A percentile compares a stretch with the other conserved stretches of the same genome.
phyloP scores from a whole-genome alignment of 2,888 invertebrate genomes.

The Chydorus sphaericus region DNA sequence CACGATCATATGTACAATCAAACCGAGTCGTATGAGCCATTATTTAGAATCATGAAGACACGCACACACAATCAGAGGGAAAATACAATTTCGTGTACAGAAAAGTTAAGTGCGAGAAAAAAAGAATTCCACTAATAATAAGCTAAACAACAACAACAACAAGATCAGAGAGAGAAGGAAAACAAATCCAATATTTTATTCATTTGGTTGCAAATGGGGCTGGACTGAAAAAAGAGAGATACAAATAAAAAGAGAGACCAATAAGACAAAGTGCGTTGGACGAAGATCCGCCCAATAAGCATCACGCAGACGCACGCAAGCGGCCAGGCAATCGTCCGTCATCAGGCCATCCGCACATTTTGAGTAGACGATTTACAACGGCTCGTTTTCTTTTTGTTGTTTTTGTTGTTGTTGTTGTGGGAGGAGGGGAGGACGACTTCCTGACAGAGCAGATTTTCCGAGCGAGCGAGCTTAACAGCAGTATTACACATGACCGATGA shows the following conservation, averaged over 20 bases:
- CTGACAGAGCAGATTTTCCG: slow-evolving; percentile 12
- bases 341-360: slow-evolving; percentile 1
- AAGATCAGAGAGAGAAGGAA: background rate
- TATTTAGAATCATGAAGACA: background rate
- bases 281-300: slow-evolving; percentile 4
- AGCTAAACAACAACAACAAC: background rate
- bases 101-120: background rate
- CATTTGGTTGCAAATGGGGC: too few relatives aligned
- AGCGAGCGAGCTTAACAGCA: too few relatives aligned
- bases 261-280: slow-evolving; percentile 10
- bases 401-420: background rate
- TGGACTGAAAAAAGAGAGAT: background rate
- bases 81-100: background rate
- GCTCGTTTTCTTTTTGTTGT: slow-evolving; percentile 5
- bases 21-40: too few relatives aligned
- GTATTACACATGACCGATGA: slow-evolving; percentile 9
- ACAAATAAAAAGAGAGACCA: slow-evolving; percentile 6
- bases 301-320: background rate
- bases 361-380: slow-evolving; percentile 11
- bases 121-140: background rate
- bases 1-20: background rate
- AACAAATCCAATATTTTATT: too few relatives aligned
- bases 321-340: slow-evolving; percentile 2
- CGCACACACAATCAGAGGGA: background rate
- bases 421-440: background rate